phyloP scores from a whole-genome alignment of 2,113 vertebrate genomes.

The Gymnocephalus cernua region DNA sequence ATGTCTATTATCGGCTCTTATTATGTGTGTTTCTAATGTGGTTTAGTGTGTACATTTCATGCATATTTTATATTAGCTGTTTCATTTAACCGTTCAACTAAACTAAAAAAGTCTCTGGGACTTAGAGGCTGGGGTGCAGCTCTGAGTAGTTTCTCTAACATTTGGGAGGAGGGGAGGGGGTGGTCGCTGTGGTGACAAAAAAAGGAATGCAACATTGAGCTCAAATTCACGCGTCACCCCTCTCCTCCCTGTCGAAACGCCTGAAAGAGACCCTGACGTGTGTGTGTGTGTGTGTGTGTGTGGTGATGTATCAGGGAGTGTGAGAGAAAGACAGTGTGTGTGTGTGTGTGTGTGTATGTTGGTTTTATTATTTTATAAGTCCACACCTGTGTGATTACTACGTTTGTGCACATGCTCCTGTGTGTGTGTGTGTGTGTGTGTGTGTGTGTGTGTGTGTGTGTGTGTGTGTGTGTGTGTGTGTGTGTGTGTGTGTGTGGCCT shows the following conservation, averaged over 20 bases:
- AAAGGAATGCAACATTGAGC: conserved; percentile 74
- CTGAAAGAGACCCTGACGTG: conserved; percentile 58
- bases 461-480: conserved; percentile 1
- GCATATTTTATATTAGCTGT: background rate
- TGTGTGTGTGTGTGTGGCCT: background rate
- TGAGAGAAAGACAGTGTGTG: background rate
- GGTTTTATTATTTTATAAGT: background rate
- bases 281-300: conserved; percentile 24
- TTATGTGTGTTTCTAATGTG: background rate
- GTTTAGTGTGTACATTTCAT: background rate
- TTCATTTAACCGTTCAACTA: background rate
- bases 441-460: conserved; percentile 11
- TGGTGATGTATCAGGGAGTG: conserved; percentile 2
- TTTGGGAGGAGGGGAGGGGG: background rate
- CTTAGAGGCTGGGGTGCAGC: conserved; percentile 10
- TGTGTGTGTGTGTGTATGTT: background rate
- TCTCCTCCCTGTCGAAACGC: conserved; percentile 22
- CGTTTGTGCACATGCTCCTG: conserved; percentile 13
- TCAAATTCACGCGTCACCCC: conserved; percentile 56
- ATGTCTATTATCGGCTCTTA: background rate
- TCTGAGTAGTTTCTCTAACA: conserved; percentile 7
- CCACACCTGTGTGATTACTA: conserved; percentile 41
- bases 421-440: conserved; percentile 26
- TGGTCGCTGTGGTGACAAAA: conserved; percentile 72
- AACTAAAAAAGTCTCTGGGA: background rate